Conservation (phyloP, 1,140 invertebrate genomes). For the Caenorhabditis briggsae region DNA sequence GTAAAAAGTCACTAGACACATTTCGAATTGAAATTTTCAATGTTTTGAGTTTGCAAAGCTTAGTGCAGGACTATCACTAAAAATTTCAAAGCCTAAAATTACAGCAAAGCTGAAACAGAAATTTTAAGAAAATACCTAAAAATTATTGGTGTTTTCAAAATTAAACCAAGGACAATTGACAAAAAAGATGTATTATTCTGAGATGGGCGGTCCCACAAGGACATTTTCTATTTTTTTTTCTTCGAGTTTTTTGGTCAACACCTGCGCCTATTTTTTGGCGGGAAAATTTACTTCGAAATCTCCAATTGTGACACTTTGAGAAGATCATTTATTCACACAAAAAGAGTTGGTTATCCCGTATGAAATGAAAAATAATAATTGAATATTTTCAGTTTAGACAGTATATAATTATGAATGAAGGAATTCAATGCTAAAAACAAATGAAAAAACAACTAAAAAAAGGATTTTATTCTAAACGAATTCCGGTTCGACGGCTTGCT, state of each 20-base stretch:
- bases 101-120: too few relatives aligned
- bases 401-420: slow-evolving; percentile 8
- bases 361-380: background rate
- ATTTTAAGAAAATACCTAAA: too few relatives aligned
- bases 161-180: too few relatives aligned
- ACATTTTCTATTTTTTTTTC: background rate
- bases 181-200: too few relatives aligned
- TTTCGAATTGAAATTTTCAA: too few relatives aligned
- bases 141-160: too few relatives aligned
- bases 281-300: background rate
- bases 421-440: background rate
- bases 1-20: too few relatives aligned
- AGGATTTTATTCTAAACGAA: background rate
- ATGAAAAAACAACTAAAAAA: background rate
- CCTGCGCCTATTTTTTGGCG: background rate
- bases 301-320: background rate
- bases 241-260: background rate
- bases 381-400: background rate
- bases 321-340: slow-evolving; percentile 50
- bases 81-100: too few relatives aligned
- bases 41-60: too few relatives aligned
- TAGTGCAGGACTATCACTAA: too few relatives aligned
- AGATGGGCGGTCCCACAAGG: background rate
- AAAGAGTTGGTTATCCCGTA: slow-evolving; percentile 9
- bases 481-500: slow-evolving; percentile 48